These are phyloP conservation scores for Capromys pilorides DNA, from an alignment of 2,797 vertebrate genomes.

Conservation along the genomic window DNA sequence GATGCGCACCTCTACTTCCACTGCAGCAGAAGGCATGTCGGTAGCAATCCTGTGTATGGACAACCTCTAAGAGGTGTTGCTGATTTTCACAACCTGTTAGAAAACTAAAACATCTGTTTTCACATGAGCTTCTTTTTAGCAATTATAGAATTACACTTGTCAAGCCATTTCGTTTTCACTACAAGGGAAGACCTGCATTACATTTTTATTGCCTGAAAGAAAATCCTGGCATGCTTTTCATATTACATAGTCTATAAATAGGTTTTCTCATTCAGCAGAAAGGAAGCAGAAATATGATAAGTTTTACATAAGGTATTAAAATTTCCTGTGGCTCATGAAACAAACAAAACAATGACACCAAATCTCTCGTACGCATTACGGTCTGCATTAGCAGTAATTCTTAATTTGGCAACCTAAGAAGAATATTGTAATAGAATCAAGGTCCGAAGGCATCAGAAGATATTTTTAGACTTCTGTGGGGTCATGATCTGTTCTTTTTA, in stretches of 20 bases:
- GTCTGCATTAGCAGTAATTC: conserved; percentile 58
- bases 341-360: conserved; percentile 38
- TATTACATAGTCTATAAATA: conserved; percentile 72
- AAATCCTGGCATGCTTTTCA: conserved; percentile 58
- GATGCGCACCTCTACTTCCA: not conserved
- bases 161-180: conserved; percentile 54
- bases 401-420: conserved; percentile 68
- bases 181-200: conserved; percentile 50
- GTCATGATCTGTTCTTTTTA: conserved; percentile 71
- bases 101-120: conserved; percentile 50
- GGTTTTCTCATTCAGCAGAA: conserved; percentile 74
- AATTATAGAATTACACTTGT: conserved; percentile 51
- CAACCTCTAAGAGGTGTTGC: not conserved
- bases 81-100: conserved; percentile 45
- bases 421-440: conserved; percentile 76
- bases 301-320: conserved; percentile 66
- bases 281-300: conserved; percentile 68
- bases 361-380: conserved; percentile 33
- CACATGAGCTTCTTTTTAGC: conserved; percentile 50
- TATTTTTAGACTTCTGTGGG: conserved; percentile 79
- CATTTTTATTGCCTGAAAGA: conserved; percentile 70
- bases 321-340: conserved; percentile 51
- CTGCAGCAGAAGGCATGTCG: not conserved
- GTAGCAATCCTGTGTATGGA: not conserved
- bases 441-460: conserved; percentile 63